phyloP scores from a whole-genome alignment of 2,797 vertebrate genomes.

The Catamblyrhynchus diadema region DNA sequence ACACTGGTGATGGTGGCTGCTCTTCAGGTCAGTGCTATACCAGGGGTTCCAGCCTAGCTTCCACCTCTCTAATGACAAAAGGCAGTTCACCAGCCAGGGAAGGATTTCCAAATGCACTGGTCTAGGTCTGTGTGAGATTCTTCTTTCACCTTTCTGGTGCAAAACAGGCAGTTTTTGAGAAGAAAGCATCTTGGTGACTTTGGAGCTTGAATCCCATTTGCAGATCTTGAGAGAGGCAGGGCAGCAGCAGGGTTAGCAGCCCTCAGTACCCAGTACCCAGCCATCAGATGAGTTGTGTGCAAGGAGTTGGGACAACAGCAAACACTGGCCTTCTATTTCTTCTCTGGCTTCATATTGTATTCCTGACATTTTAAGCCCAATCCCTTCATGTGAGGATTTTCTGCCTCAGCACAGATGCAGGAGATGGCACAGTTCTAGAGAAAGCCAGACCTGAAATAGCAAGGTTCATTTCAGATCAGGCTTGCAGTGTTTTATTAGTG shows the following conservation, averaged over 20 bases:
- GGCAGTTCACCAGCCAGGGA: neutral
- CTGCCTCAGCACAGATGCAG: neutral
- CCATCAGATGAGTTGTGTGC: neutral
- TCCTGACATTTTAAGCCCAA: constrained; percentile 4
- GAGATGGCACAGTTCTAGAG: neutral
- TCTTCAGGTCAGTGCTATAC: neutral
- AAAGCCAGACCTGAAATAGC: constrained; percentile 33
- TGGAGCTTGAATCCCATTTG: neutral
- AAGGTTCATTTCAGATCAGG: constrained; percentile 30
- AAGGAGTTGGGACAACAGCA: neutral
- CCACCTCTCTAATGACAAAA: neutral
- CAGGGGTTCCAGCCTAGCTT: neutral
- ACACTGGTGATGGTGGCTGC: neutral
- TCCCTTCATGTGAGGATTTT: constrained; percentile 37
- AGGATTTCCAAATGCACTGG: neutral
- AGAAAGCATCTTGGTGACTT: neutral
- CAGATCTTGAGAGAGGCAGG: neutral
- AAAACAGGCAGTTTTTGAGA: neutral
- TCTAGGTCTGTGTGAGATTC: neutral
- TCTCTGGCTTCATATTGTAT: neutral
- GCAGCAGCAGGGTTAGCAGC: neutral
- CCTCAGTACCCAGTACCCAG: fast-evolving
- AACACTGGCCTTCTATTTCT: neutral
- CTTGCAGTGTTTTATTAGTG: neutral
- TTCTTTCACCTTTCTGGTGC: neutral